phyloP scores from a whole-genome alignment of 2,888 invertebrate species.

The Zhuqinia jingwanae region DNA sequence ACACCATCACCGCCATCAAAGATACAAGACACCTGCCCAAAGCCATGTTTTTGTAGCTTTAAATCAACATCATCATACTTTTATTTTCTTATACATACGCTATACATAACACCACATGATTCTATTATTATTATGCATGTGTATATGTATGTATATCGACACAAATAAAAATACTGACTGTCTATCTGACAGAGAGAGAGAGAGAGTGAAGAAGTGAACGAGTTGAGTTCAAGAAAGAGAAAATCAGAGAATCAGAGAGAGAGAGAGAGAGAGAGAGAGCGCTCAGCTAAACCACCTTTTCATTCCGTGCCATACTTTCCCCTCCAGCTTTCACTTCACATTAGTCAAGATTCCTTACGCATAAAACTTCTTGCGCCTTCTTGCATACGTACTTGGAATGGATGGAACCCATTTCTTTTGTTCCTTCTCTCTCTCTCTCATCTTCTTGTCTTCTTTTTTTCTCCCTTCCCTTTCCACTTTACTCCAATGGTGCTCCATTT shows the following conservation, averaged over 20 bases:
- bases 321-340: conserved; percentile 72
- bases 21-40: conserved; percentile 71
- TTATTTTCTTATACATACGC: conserved; percentile 7
- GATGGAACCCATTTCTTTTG: conserved; percentile 67
- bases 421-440: conserved; percentile 42
- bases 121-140: background rate
- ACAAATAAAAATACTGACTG: conserved; percentile 58
- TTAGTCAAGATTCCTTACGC: conserved; percentile 72
- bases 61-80: conserved; percentile 17
- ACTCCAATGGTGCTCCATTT: too few species aligned
- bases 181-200: background rate
- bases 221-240: conserved; percentile 9
- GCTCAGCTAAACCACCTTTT: conserved; percentile 71
- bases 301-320: conserved; percentile 72
- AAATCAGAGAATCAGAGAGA: background rate
- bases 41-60: conserved; percentile 58
- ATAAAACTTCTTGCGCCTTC: conserved; percentile 63
- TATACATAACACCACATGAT: background rate
- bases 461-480: background rate
- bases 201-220: background rate
- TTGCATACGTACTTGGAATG: conserved; percentile 46
- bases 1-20: background rate
- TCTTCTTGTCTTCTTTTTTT: conserved; percentile 41
- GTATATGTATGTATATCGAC: conserved; percentile 55
- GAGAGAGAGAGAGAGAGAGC: conserved; percentile 29